phyloP scores from a whole-genome alignment of 2,888 invertebrate species.

The Acrobasis consociella region DNA sequence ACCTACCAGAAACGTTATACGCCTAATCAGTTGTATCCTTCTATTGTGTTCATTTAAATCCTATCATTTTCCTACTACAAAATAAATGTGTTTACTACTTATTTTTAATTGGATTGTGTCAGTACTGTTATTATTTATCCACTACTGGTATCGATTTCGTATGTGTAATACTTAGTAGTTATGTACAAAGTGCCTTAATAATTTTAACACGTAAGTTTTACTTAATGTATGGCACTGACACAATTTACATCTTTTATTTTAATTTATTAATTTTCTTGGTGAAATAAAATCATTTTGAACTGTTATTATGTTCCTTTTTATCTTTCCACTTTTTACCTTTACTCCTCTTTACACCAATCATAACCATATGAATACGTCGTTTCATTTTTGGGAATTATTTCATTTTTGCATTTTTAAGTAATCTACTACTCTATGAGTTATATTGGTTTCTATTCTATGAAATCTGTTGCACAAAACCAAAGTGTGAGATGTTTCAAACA shows the following conservation, averaged over 20 bases:
- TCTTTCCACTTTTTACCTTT: constrained; percentile 14
- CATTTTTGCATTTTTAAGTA: neutral
- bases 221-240: neutral
- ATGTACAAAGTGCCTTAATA: too few relatives aligned
- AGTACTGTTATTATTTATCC: neutral
- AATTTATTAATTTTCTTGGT: constrained; percentile 39
- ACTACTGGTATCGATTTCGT: too few relatives aligned
- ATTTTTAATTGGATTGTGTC: neutral
- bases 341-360: neutral
- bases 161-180: too few relatives aligned
- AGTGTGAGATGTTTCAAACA: neutral
- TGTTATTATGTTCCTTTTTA: constrained; percentile 39
- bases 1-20: neutral
- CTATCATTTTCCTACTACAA: constrained; percentile 8
- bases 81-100: neutral
- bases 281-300: constrained; percentile 46
- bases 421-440: too few relatives aligned
- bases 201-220: too few relatives aligned
- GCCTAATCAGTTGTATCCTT: neutral
- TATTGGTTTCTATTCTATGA: too few relatives aligned
- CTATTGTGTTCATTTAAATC: neutral
- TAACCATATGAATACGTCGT: neutral
- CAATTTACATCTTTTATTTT: constrained; percentile 29
- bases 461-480: neutral
- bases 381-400: neutral